Evolutionary conservation across 92 coral and sea anemone species (phyloP).

Genomic region (Umimayanthus kanabou): DNA sequence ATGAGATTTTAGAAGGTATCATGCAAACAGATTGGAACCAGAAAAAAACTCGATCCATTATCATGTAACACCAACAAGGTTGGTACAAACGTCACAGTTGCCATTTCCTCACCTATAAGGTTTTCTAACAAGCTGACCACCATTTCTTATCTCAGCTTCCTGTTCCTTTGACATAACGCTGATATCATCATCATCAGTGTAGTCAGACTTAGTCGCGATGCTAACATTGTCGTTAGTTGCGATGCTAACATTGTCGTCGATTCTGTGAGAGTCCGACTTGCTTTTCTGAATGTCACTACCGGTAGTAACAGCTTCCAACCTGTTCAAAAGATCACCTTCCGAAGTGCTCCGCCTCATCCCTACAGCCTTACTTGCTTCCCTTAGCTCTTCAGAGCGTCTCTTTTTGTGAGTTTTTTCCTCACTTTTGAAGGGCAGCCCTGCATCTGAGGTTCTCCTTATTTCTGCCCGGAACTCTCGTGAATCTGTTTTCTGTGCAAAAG

Average conservation of each 20-base stretch:
- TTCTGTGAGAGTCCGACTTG: conserved; percentile 25
- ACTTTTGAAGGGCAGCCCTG: not conserved
- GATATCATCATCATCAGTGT: conserved; percentile 4
- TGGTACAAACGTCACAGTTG: too few relatives aligned
- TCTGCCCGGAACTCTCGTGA: conserved; percentile 4
- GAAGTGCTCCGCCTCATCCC: conserved; percentile 32
- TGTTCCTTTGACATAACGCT: conserved; percentile 18
- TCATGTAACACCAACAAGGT: too few relatives aligned
- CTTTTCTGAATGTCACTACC: conserved; percentile 36
- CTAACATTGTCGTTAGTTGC: conserved; percentile 1
- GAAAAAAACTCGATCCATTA: too few relatives aligned
- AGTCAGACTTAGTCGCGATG: conserved; percentile 1
- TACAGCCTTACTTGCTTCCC: not conserved
- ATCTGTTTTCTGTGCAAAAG: conserved; percentile 40
- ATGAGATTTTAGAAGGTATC: too few relatives aligned
- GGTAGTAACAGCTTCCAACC: conserved; percentile 1
- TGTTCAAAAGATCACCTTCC: conserved; percentile 29
- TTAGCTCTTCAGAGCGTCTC: not conserved
- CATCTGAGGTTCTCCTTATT: not conserved
- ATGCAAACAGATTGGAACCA: too few relatives aligned
- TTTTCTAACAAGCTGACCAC: conserved; percentile 13
- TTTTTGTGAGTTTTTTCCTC: not conserved
- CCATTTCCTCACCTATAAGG: conserved; percentile 23
- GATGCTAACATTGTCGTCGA: conserved; percentile 14
- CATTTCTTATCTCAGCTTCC: conserved; percentile 17